Evolutionary conservation across 2,888 invertebrate genomes (phyloP).

Genomic region (Penaeus monodon): DNA sequence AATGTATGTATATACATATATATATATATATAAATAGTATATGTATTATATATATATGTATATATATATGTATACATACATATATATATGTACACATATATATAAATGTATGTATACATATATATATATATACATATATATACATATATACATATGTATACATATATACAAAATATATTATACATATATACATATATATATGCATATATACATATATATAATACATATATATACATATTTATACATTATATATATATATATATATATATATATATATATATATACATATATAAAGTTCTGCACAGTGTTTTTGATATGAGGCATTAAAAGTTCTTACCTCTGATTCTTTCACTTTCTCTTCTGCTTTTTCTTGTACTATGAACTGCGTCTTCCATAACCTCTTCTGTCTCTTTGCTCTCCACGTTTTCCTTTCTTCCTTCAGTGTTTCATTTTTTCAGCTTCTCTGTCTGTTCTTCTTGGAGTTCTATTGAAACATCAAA

Average conservation of each 20-base stretch:
- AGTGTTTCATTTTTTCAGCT: not conserved
- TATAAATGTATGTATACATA: too few relatives aligned
- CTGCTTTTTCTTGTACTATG: not conserved
- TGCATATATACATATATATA: conserved; percentile 4
- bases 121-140: too few relatives aligned
- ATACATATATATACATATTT: not conserved
- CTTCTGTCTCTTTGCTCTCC: not conserved
- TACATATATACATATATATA: not conserved
- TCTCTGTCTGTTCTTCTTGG: too few relatives aligned
- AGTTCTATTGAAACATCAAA: not conserved
- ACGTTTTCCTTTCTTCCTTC: conserved; percentile 9
- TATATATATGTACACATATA: too few relatives aligned
- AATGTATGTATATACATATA: too few relatives aligned
- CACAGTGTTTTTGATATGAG: not conserved
- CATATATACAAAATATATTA: conserved; percentile 2
- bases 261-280: not conserved
- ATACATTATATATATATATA: not conserved
- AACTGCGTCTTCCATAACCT: not conserved
- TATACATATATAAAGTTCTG: not conserved
- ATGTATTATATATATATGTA: too few relatives aligned
- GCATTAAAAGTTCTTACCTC: not conserved
- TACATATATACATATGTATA: not conserved
- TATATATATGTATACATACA: too few relatives aligned
- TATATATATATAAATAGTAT: too few relatives aligned
- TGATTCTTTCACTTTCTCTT: not conserved